phyloP scores from a whole-genome alignment of 37 sponge, comb jelly and placozoan genomes.

The Ephydatia muelleri region DNA sequence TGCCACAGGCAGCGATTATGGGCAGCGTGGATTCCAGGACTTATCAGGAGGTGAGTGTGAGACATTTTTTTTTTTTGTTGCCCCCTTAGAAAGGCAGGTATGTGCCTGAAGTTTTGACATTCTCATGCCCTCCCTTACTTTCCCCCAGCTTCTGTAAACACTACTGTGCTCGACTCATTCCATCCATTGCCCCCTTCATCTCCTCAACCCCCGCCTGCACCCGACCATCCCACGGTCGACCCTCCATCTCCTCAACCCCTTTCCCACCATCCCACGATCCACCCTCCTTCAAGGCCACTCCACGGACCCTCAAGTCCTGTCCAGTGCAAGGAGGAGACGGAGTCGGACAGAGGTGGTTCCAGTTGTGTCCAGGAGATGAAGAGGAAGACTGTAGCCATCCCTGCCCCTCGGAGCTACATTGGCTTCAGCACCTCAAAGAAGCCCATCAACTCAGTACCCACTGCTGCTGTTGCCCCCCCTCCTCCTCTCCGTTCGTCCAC shows the following conservation, averaged over 20 bases:
- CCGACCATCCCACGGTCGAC: background rate
- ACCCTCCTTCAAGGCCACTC: background rate
- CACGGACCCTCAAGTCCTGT: background rate
- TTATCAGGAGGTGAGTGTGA: background rate
- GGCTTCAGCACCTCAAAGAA: slow-evolving; percentile 19
- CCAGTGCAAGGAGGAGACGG: background rate
- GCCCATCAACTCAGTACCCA: background rate
- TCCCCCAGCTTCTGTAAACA: slow-evolving; percentile 1
- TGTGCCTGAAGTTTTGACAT: background rate
- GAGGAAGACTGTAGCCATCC: slow-evolving; percentile 49
- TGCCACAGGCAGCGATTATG: background rate
- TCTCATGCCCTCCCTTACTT: background rate
- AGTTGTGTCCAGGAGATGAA: slow-evolving; percentile 6
- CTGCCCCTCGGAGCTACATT: slow-evolving; percentile 54
- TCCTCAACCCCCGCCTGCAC: background rate
- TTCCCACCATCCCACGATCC: background rate
- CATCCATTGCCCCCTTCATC: background rate
- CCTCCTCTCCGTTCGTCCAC: no score
- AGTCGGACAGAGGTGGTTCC: background rate
- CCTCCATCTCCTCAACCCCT: background rate
- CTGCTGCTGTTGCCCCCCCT: background rate
- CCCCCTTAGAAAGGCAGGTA: background rate
- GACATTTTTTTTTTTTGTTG: background rate
- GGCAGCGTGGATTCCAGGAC: background rate
- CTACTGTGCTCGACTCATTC: background rate